Evolutionary conservation across 2,888 invertebrate species (phyloP).

Genomic region (Trachelus stipa): DNA sequence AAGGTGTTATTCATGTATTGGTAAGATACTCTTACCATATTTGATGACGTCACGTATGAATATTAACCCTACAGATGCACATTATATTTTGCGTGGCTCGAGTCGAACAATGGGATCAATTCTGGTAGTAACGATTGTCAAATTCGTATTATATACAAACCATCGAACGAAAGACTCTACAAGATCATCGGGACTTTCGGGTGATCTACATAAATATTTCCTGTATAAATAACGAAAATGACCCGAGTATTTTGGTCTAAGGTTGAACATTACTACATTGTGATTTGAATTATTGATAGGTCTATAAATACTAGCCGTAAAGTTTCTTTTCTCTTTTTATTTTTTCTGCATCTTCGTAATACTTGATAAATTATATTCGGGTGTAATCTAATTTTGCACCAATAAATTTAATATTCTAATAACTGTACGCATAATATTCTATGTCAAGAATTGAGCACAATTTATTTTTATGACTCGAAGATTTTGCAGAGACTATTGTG

Average conservation of each 20-base stretch:
- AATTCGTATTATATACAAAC: too few relatives aligned
- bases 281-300: too few relatives aligned
- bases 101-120: too few relatives aligned
- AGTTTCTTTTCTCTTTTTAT: neutral
- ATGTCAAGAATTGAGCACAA: neutral
- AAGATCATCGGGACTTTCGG: too few relatives aligned
- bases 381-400: neutral
- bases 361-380: neutral
- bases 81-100: too few relatives aligned
- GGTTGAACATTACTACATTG: too few relatives aligned
- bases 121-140: too few relatives aligned
- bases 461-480: neutral
- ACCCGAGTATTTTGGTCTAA: too few relatives aligned
- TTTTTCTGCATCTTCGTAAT: neutral
- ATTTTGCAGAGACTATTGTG: neutral
- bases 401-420: neutral
- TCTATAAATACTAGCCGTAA: too few relatives aligned
- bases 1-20: neutral
- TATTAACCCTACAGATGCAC: neutral
- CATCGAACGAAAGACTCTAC: too few relatives aligned
- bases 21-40: neutral
- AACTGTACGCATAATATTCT: neutral
- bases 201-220: neutral
- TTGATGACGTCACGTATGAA: neutral
- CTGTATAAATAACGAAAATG: neutral